Conservation (phyloP, 2,797 vertebrate genomes). For the Cynodonichthys magdalenae region DNA sequence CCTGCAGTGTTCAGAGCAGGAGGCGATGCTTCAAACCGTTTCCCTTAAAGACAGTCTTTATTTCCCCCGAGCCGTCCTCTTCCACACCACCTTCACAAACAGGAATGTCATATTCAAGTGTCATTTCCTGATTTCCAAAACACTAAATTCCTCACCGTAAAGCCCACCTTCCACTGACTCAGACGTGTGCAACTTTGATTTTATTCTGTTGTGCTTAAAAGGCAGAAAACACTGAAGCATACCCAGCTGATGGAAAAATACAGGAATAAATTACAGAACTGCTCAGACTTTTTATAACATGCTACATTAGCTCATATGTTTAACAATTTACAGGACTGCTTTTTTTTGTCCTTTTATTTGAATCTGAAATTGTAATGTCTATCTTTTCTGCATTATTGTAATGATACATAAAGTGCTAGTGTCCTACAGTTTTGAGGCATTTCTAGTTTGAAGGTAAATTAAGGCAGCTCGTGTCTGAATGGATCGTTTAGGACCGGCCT, state of each 20-base stretch:
- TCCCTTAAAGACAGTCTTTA: constrained; percentile 41
- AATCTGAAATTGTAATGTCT: no score
- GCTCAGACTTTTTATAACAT: constrained; percentile 16
- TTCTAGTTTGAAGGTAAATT: constrained; percentile 16
- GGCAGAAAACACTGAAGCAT: constrained; percentile 33
- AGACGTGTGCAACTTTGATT: neutral
- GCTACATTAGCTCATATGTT: constrained; percentile 17
- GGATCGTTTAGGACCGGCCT: constrained; percentile 28
- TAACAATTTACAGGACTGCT: no score
- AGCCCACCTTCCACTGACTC: constrained; percentile 43
- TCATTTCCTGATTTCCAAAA: constrained; percentile 72
- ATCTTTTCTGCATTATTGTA: no score
- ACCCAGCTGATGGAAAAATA: constrained; percentile 30
- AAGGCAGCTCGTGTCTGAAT: constrained; percentile 45
- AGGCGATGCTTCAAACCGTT: constrained; percentile 19
- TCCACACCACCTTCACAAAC: constrained; percentile 56
- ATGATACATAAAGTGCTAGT: no score
- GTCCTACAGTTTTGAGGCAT: constrained; percentile 20
- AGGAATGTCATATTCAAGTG: constrained; percentile 73
- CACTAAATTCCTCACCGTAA: constrained; percentile 59
- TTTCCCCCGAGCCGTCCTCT: constrained; percentile 43
- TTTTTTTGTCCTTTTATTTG: no score
- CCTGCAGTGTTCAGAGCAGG: constrained; percentile 15
- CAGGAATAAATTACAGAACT: constrained; percentile 12
- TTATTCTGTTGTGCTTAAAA: constrained; percentile 33